Evolutionary conservation across 2,113 vertebrate genomes (phyloP).

Genomic region (Shinisaurus crocodilurus): DNA sequence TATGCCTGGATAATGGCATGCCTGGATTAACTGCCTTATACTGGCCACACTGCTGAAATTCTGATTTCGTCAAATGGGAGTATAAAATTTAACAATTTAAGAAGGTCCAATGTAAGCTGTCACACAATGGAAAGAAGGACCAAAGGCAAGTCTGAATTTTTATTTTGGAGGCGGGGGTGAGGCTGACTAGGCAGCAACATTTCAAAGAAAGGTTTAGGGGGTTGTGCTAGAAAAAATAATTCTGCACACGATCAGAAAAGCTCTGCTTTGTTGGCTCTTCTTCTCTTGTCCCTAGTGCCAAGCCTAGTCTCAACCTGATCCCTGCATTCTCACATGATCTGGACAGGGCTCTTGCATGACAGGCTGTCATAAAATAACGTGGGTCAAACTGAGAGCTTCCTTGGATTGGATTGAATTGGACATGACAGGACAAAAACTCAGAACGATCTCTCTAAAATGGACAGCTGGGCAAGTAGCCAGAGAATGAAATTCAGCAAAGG

Average conservation of each 20-base stretch:
- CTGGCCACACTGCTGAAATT: neutral
- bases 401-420: neutral
- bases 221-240: neutral
- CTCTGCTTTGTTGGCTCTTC: neutral
- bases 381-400: neutral
- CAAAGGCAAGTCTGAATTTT: neutral
- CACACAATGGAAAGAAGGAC: neutral
- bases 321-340: neutral
- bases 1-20: neutral
- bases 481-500: constrained; percentile 17
- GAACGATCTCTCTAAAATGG: neutral
- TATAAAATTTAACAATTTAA: neutral
- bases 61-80: neutral
- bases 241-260: neutral
- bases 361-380: neutral
- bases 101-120: neutral
- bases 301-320: neutral
- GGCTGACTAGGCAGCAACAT: neutral
- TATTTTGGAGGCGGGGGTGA: neutral
- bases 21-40: neutral
- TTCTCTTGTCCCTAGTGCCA: neutral
- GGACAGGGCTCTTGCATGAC: neutral
- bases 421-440: neutral
- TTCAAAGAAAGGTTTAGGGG: neutral
- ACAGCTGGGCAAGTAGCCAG: neutral